A percentile compares a stretch with the other conserved stretches of the same genome.
phyloP scores from a whole-genome alignment of 1,140 invertebrate species.

The Diorhabda elongata region DNA sequence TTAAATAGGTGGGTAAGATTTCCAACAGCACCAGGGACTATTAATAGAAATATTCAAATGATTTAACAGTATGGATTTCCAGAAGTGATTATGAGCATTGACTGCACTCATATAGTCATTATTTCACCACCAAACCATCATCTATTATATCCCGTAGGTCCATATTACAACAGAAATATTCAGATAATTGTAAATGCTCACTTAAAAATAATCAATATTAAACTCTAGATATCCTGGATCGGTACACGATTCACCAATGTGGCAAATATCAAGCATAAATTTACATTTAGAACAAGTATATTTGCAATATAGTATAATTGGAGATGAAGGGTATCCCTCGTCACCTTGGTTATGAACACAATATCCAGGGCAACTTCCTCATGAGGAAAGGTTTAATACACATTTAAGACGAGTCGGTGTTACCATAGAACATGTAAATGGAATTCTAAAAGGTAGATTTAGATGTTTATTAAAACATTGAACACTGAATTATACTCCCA shows the following conservation, averaged over 20 bases:
- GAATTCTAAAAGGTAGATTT: constrained; percentile 15
- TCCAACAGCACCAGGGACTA: neutral
- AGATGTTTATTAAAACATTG: constrained; percentile 6
- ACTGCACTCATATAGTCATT: neutral
- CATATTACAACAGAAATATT: neutral
- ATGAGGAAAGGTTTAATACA: constrained; percentile 4
- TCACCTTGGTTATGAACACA: constrained; percentile 12
- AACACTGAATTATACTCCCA: constrained; percentile 9
- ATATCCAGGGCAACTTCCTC: neutral
- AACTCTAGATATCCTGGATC: constrained; percentile 12
- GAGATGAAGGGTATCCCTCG: constrained; percentile 13
- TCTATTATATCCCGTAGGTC: neutral
- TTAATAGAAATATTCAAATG: neutral
- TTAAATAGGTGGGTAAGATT: neutral
- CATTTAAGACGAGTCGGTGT: neutral
- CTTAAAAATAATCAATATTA: neutral
- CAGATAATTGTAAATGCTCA: constrained; percentile 3
- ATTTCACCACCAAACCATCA: neutral
- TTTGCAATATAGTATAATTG: constrained; percentile 8
- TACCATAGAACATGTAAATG: constrained; percentile 14
- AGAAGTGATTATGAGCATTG: neutral
- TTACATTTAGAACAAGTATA: neutral
- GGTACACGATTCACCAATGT: constrained; percentile 11
- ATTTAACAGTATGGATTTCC: neutral
- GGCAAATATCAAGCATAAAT: constrained; percentile 6